Base-by-base conservation (phyloP, 2,888 invertebrate species). In the Conistra vaccinii region DNA sequence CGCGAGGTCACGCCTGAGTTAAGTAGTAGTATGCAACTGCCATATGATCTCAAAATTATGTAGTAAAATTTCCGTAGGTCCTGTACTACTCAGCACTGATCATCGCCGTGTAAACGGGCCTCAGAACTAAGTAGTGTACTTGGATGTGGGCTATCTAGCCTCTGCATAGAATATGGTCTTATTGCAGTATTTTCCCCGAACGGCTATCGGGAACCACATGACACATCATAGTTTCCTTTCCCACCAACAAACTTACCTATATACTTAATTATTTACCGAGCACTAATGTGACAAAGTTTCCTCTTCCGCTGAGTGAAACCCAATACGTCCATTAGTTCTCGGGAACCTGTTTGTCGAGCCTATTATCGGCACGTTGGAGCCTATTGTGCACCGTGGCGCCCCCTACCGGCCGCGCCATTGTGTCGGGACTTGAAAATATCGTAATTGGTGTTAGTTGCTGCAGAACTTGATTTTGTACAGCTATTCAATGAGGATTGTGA, bases 301-400 rank as follows among this genome's bases (percentile, higher is more conserved):
- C 51, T 69, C 45, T 83, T 72, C 60, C 75, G 53, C 32, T 61
- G 23, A 26, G 61, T 65, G 85, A 57, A 80, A 81, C 75, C 35
- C 42, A 70, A 84, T 69, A 55, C 70, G 32, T 65, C 55, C 61
- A 76, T 75, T 76, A 85, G 67, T 39, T 23, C 26, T 61, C 20
- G 7, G 26, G 53, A 68, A 81, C 85, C 76, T 72, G 85, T 85
- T 82, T 82, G 69, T 57, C 23, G 53, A 53, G 55, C 69, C 66
- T 65, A 66, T 84, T 73, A 83, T 14, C 45, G 60, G 26, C 45
- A 42, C 29, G 26, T 45, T 60, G 53, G 35, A 48, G 62, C 60
- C 60, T n/a, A 57, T 84, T 75, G 26, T 81, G 58, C n/a, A 26
- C 39, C 57, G 51, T 58, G 32, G 81, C 68, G 72, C 66, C 82